Evolutionary conservation across 1,140 invertebrate genomes (phyloP), one percentile per base, ranked within the genome.

Genomic region (Nomia melanderi): DNA sequence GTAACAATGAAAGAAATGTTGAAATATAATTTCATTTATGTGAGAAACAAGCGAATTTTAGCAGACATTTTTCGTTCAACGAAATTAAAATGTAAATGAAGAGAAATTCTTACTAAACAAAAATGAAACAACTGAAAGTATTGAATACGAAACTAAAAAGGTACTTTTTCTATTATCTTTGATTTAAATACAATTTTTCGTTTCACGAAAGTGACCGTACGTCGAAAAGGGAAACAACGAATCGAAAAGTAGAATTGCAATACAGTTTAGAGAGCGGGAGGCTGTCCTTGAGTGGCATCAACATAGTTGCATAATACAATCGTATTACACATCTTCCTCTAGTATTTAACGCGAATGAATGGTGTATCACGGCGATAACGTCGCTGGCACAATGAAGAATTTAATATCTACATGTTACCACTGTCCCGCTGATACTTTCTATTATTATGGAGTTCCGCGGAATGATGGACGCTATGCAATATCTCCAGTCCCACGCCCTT

Each of bases 391-490:
- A 69, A 67, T 36, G 62, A 75, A 67, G 53, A 75, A 76, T 59
- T 41, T 69, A 76, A 76, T 76, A 76, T 76, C 73, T 67, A 67
- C 39, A 36, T 9, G 39, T 41, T 44, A n/a, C 17, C 4, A 44
- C 53, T 59, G 73, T 76, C 39, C 31, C 47, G 20, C 63, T 29
- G 64, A 44, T 69, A 76, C 39, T 76, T 76, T 76, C 64, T 25
- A 69, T 76, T 76, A 76, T 76, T 69, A 69, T 69, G 53, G 69
- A 59, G 54, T 76, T 76, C 64, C 39, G n/a, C 20, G 20, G 20
- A 54, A 11, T 57, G 72, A 67, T 44, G 36, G 62, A 67, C 72
- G 39, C 62, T 56, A 17, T 54, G 64, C 73, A 59, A 75, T 59
- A 76, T 76, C 64, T 50, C 29, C 23, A 67, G 62, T 64, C 36